Conservation (phyloP, 2,888 invertebrate species). For the Agrotis exclamationis region DNA sequence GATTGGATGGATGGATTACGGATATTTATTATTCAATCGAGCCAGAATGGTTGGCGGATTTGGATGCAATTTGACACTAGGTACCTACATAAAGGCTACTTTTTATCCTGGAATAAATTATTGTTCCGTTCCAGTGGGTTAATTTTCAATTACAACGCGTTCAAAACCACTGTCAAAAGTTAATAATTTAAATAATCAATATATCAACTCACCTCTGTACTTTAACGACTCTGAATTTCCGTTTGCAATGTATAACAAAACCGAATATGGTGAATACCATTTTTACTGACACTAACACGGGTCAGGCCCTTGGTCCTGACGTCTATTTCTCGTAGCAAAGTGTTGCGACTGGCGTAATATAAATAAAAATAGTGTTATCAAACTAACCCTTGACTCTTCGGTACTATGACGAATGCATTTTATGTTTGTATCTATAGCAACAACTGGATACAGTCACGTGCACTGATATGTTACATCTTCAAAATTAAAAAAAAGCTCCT, state of each 20-base stretch:
- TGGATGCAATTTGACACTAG: too few species aligned
- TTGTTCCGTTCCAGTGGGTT: too few species aligned
- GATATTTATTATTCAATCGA: too few species aligned
- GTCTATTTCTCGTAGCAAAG: constrained; percentile 49
- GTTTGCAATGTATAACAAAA: constrained; percentile 53
- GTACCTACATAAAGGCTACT: too few species aligned
- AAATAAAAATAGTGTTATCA: constrained; percentile 60
- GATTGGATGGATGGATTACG: too few species aligned
- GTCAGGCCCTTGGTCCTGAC: constrained; percentile 49
- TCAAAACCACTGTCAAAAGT: too few species aligned
- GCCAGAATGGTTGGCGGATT: too few species aligned
- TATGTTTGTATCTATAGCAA: background rate
- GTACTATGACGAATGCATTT: constrained; percentile 13
- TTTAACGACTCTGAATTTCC: constrained; percentile 59
- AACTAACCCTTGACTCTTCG: constrained; percentile 65
- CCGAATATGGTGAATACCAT: constrained; percentile 56
- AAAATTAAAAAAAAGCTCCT: too few species aligned
- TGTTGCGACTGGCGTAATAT: constrained; percentile 53
- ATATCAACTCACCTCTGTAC: constrained; percentile 62
- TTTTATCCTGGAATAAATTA: too few species aligned
- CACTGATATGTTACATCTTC: too few species aligned
- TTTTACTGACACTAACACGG: constrained; percentile 28
- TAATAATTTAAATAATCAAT: constrained; percentile 11
- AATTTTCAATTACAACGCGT: too few species aligned
- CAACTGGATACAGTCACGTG: background rate